phyloP scores from a whole-genome alignment of 2,888 invertebrate species.

The Drosophila mettleri region DNA sequence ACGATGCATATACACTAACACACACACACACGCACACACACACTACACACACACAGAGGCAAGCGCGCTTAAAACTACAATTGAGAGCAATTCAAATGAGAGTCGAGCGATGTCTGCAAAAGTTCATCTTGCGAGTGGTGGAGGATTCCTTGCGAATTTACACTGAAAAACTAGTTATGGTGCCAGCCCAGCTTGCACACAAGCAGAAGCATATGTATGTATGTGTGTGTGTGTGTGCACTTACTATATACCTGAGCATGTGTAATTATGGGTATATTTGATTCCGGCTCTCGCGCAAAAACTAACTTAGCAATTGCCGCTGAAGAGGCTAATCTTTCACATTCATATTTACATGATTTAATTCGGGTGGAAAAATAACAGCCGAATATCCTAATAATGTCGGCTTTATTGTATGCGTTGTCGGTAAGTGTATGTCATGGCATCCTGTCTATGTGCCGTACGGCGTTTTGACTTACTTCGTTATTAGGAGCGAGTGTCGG shows the following conservation, averaged over 20 bases:
- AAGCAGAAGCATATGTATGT: conserved; percentile 5
- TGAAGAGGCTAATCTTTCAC: conserved; percentile 27
- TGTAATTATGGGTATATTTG: conserved; percentile 17
- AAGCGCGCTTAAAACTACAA: conserved; percentile 36
- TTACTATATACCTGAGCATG: too few relatives aligned
- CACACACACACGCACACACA: background rate
- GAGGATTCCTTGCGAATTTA: conserved; percentile 52
- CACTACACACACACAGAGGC: conserved; percentile 17
- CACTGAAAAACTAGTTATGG: conserved; percentile 58
- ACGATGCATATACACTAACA: conserved; percentile 3
- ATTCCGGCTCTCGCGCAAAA: conserved; percentile 33
- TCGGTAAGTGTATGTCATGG: too few relatives aligned
- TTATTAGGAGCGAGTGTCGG: background rate
- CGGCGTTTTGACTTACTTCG: background rate
- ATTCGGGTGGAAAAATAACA: conserved; percentile 1
- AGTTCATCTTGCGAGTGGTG: conserved; percentile 44
- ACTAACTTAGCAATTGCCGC: conserved; percentile 37
- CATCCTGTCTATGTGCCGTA: conserved; percentile 22
- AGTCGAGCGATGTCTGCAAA: conserved; percentile 11
- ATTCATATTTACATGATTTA: conserved; percentile 10
- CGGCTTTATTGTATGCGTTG: conserved; percentile 19
- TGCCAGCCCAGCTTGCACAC: conserved; percentile 7
- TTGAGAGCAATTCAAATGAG: conserved; percentile 65
- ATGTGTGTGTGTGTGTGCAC: conserved; percentile 20
- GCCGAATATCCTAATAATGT: conserved; percentile 4